Evolutionary conservation across 2,888 invertebrate species (phyloP), one percentile per base, ranked within the genome.

Genomic region (Cosmia pyralina): DNA sequence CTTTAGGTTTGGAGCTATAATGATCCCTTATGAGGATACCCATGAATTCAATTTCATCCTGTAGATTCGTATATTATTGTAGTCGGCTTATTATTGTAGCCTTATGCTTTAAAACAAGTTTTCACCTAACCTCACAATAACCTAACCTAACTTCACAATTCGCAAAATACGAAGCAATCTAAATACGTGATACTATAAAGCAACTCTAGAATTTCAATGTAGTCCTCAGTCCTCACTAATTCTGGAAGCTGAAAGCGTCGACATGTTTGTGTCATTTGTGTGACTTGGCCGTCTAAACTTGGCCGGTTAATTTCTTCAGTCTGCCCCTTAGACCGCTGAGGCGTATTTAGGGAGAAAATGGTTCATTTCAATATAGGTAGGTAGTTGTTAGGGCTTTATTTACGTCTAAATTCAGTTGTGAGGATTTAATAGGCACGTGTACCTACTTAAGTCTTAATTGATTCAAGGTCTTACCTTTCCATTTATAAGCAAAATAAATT

Each of bases 231-330:
- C 44, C 50, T 38, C 53, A 77, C 74, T 84, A 77, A 82, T 77
- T 84, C 74, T 77, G 69, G 53, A 68, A 64, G 41, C 71, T 83
- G 60, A 79, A 77, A 75, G 75, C 71, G 71, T 75, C 72, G 69
- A 72, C 74, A 82, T 78, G 78, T 85, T 78, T 75, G 72, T 57
- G 57, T 72, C 75, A 59, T 79, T 77, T 73, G 80, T 84, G 72
- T 77, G 64, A 75, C 75, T 85, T 79, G 57, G 50, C 8, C 50
- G 60, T 69, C 65, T 83, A 75, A 85, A 79, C 58, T 75, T 81
- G 67, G 58, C 15, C 48, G 34, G 65, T 68, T 79, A 78, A 64
- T 85, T 79, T 83, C 80, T 83, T 85, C 46, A 69, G 55, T 66
- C 53, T 68, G 46, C 28, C 64, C 44, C 17, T 79, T 53, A 46